Conservation (phyloP, 2,888 invertebrate species). For the Hoplodrina ambigua region DNA sequence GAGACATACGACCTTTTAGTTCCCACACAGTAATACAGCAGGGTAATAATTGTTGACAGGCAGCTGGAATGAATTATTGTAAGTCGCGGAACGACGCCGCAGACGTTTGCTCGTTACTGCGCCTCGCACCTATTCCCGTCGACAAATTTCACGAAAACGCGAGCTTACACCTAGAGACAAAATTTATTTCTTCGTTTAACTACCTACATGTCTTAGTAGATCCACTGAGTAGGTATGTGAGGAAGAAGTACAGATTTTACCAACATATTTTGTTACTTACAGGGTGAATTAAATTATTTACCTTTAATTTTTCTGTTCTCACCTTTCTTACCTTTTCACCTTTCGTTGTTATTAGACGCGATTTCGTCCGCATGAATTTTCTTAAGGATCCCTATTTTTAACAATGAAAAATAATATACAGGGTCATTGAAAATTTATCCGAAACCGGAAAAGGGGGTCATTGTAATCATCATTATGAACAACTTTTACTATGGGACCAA, state of each 20-base stretch:
- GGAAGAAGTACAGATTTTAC: background rate
- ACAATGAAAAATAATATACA: too few relatives aligned
- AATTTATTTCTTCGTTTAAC: conserved; percentile 38
- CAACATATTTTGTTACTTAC: conserved; percentile 11
- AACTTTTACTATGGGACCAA: too few relatives aligned
- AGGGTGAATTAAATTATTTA: too few relatives aligned
- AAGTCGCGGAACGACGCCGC: conserved; percentile 65
- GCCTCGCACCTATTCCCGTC: conserved; percentile 56
- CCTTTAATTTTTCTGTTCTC: background rate
- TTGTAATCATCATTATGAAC: too few relatives aligned
- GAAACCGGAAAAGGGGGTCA: too few relatives aligned
- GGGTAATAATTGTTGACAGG: conserved; percentile 66
- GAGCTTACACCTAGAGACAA: conserved; percentile 53
- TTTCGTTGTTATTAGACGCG: too few relatives aligned
- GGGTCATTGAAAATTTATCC: too few relatives aligned
- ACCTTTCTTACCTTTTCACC: background rate
- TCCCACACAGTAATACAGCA: conserved; percentile 23
- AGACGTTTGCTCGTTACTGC: conserved; percentile 66
- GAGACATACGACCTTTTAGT: conserved; percentile 28
- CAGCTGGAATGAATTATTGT: conserved; percentile 70
- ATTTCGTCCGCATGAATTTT: too few relatives aligned
- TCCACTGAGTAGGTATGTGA: background rate
- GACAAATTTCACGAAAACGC: conserved; percentile 67
- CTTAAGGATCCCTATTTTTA: too few relatives aligned
- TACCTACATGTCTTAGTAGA: conserved; percentile 13